Base-by-base conservation (phyloP, 2,797 vertebrate genomes). In the Galaxias olidus region DNA sequence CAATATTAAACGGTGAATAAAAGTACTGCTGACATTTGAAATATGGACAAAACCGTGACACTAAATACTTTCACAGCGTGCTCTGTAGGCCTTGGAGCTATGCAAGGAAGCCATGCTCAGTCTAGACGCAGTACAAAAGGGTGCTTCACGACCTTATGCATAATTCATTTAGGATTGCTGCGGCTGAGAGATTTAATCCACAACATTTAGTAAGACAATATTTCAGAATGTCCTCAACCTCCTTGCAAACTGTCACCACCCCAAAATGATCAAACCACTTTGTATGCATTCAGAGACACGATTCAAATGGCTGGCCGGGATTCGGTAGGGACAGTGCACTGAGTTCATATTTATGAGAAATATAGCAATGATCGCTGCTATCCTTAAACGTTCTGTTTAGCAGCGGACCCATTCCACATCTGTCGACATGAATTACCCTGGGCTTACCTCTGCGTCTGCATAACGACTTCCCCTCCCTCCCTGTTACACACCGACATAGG, bases 31-130 rank as follows among this genome's bases (percentile, higher is more conserved):
- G 79, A 78, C 68, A 44, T 75, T 76, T 82, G 77, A 88, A 81
- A 85, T 65, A 57, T 51, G 69, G 72, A 78, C 57, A 60, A 69
- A 84, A 84, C 80, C 76, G 40, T 81, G 69, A 71, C 52, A 56
- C 69, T 80, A 85, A 91, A 89, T 75, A 74, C 59, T 88, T 87
- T 87, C 77, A 72, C 81, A 88, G 84, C 65, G 83, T 72, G 71
- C 59, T 75, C 55, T 50, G 1, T 49, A 69, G 63, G 71, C 65
- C 68, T 61, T 42, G 9, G 63, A 49, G 46, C 72, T 51, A 13
- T 48, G 40, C 13, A 10, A 72, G 63, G 61, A 61, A 59, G 65
- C 55, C 69, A 65, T 78, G 71, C 65, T 76, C 67, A 67, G 61
- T 49, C 15, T 63, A 63, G 64, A 55, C 65, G 76, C 68, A 68